phyloP scores from a whole-genome alignment of 2,113 vertebrate genomes.

The Oxygymnocypris stewartii region DNA sequence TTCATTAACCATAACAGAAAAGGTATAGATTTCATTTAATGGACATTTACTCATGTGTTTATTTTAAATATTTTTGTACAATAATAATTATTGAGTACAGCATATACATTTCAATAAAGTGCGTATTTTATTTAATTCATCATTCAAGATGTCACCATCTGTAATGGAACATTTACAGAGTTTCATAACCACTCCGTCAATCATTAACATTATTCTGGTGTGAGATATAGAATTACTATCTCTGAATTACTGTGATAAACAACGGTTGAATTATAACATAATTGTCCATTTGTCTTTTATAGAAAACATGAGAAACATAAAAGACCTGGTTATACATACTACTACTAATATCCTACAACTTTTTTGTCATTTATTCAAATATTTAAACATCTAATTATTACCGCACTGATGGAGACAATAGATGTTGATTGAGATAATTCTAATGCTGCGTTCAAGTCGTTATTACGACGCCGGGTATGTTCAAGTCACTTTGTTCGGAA shows the following conservation, averaged over 20 bases:
- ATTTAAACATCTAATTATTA: too few relatives aligned
- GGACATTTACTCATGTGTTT: too few relatives aligned
- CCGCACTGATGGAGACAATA: not conserved
- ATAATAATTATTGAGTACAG: not conserved
- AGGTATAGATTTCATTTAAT: too few relatives aligned
- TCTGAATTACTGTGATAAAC: not conserved
- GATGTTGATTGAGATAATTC: not conserved
- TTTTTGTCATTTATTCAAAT: not conserved
- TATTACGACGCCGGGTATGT: too few relatives aligned
- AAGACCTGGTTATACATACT: not conserved
- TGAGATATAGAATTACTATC: not conserved
- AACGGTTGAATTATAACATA: not conserved
- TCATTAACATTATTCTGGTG: not conserved
- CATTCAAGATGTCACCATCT: not conserved
- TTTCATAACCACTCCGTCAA: constrained; percentile 25
- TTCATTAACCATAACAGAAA: too few relatives aligned
- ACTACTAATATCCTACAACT: not conserved
- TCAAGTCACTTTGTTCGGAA: too few relatives aligned
- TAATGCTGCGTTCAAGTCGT: not conserved
- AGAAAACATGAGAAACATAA: not conserved
- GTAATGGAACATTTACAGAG: constrained; percentile 2
- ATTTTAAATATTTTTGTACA: not conserved
- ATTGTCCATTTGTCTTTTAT: not conserved
- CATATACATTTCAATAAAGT: not conserved
- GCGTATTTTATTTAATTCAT: not conserved